phyloP scores from a whole-genome alignment of 2,888 invertebrate species.

The Dynastes tityus region DNA sequence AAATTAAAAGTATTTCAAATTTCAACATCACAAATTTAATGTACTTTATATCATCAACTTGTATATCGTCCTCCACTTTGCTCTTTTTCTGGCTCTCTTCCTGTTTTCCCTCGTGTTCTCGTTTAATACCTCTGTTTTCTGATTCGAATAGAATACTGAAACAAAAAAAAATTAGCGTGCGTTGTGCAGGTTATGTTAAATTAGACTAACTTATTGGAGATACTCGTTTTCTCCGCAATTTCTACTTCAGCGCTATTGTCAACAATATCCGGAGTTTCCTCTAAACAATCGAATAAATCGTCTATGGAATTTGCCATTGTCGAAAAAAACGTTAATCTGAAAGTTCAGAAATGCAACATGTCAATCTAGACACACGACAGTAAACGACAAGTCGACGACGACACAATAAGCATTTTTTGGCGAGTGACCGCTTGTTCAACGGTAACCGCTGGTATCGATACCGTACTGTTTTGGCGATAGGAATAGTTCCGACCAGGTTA shows the following conservation, averaged over 20 bases:
- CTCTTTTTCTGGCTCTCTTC: constrained; percentile 60
- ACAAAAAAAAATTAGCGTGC: constrained; percentile 51
- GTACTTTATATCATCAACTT: constrained; percentile 67
- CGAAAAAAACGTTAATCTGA: constrained; percentile 19
- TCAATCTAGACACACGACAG: constrained; percentile 10
- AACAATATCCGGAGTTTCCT: constrained; percentile 59
- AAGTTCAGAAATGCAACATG: constrained; percentile 27
- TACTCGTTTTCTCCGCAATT: constrained; percentile 23
- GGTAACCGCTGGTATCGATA: too few relatives aligned
- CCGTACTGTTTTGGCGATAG: too few relatives aligned
- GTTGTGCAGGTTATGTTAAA: constrained; percentile 53
- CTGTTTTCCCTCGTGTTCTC: constrained; percentile 61
- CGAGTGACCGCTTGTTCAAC: too few relatives aligned
- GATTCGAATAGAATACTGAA: constrained; percentile 57
- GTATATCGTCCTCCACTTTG: constrained; percentile 64
- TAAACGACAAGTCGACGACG: constrained; percentile 10
- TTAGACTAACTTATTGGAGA: constrained; percentile 30
- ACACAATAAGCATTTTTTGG: too few relatives aligned
- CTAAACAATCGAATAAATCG: constrained; percentile 69
- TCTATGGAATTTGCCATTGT: constrained; percentile 68
- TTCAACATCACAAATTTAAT: constrained; percentile 32
- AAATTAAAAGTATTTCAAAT: too few relatives aligned
- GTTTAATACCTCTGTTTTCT: constrained; percentile 61
- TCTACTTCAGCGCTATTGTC: constrained; percentile 54
- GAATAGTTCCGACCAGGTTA: too few relatives aligned